Percentiles rank a stretch among this genome's conserved stretches.
These are phyloP conservation scores for Bradysia coprophila DNA, from an alignment of 1,140 invertebrate genomes.

Conservation along the genomic window DNA sequence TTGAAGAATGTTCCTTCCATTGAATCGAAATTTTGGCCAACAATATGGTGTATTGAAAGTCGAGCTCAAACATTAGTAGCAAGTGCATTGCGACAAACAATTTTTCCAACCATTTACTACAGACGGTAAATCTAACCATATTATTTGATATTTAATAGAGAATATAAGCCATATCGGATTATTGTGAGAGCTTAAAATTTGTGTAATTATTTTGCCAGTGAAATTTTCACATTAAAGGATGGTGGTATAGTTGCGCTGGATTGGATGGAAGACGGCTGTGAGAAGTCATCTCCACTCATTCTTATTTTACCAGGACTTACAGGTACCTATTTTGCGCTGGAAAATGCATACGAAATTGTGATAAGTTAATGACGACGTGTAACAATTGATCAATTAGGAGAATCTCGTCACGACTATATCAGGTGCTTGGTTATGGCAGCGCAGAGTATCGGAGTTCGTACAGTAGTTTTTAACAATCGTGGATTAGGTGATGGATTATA, in stretches of 20 bases:
- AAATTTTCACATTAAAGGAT: conserved; percentile 56
- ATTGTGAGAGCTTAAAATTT: too few relatives aligned
- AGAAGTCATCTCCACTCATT: conserved; percentile 37
- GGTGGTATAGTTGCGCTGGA: conserved; percentile 71
- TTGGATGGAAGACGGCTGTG: conserved; percentile 40
- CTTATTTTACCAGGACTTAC: conserved; percentile 69
- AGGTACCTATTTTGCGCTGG: too few relatives aligned
- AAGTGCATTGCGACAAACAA: conserved; percentile 39
- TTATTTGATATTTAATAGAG: too few relatives aligned
- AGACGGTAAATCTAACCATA: conserved; percentile 37
- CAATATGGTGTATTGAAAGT: conserved; percentile 71
- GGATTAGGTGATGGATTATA: conserved; percentile 58
- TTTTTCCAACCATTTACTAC: conserved; percentile 34
- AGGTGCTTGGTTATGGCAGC: conserved; percentile 54
- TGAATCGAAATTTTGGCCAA: conserved; percentile 63
- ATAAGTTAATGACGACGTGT: too few relatives aligned
- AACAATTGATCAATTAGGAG: too few relatives aligned
- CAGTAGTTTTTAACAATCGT: conserved; percentile 66
- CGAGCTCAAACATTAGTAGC: conserved; percentile 62
- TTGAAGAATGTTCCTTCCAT: conserved; percentile 46
- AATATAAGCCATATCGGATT: too few relatives aligned
- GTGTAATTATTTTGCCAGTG: conserved; percentile 40
- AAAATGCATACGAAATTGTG: too few relatives aligned
- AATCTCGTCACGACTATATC: conserved; percentile 64
- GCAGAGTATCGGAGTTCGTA: conserved; percentile 39